Evolutionary conservation across 2,888 invertebrate species (phyloP), one percentile per base, ranked within the genome.

Genomic region (Lasioglossum villosulum): DNA sequence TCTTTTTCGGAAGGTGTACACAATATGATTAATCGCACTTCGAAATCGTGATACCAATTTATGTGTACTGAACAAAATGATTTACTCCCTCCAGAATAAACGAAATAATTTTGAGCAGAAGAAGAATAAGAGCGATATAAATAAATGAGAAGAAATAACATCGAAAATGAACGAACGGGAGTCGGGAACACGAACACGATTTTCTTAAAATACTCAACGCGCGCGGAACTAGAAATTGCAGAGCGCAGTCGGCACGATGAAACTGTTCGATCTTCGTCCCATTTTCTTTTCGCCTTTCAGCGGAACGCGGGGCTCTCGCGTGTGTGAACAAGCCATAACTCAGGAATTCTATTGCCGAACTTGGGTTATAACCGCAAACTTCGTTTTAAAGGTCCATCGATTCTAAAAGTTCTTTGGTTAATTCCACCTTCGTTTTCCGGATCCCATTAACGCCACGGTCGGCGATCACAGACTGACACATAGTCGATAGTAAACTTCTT

Each of bases 331-430:
- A 77, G 56, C 86, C 77, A 80, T 86, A 86, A 86, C 86, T 86
- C 86, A 82, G 78, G 86, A 80, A 82, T 83, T 86, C 86, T 86
- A 86, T 86, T 86, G 86, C 83, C 86, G 68, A 86, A 86, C 83
- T 86, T 86, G 34, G 83, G 79, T 83, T 81, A 86, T 86, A 86
- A 82, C 86, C 83, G 68, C 77, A 73, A 86, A 86, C 86, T 86
- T 86, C 83, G 63, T 80, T 86, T 86, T 86, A 86, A 83, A 86
- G 86, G 74, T 80, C 83, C 79, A 86, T 86, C 86, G 82, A 84
- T 83, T 83, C 83, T 76, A 66, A 84, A 85, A 85, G 75, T 86
- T 86, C 86, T 80, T 86, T 86, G 75, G 72, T 80, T 86, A 79
- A 83, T 83, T 75, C 79, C 86, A 86, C 37, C 74, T 74, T 78